Base-by-base conservation (phyloP, 2,797 vertebrate species). In the Gymnoscopelus microlampas region DNA sequence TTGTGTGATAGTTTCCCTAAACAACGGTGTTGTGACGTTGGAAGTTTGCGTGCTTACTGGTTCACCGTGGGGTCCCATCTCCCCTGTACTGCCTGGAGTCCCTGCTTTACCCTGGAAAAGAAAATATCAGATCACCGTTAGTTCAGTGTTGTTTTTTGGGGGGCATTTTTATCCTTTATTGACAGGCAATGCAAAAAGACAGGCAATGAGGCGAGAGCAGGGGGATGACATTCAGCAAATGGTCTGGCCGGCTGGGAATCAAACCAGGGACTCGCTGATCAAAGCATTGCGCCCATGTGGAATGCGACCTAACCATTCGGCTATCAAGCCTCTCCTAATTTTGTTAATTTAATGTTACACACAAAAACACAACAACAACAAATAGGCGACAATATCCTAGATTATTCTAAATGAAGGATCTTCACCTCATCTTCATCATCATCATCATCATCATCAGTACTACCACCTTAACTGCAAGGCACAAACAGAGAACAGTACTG, bases 51-150 rank as follows among this genome's bases (percentile, higher is more conserved):
- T 85, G 97, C 97, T 96, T 92, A 99, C 98, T 85, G 94, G 91
- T 85, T 97, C 95, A 80, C 97, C 98, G 5, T 90, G 77, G 71
- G 92, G 91, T 70, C 98, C 98, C 23, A 64, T 90, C 72, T 97
- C 96, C 82, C 98, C 98, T 1, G 72, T 49, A 86, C 86, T 92
- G 82, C 98, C 97, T 0, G 95, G 87, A 69, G 82, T 71, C 74
- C 97, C 97, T 69, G 91, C 64, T 76, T 93, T 91, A 70, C 98
- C 98, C 98, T 99, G 77, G 19, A 93, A 74, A 70, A 90, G 14
- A 93, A 29, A 85, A 84, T n/a, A 35, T 44, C 39, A 44, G 39
- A 44, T 44, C 39, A 44, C 39, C 2, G 39, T 8, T 44, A 44
- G 5, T 8, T 44, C 10, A 44, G 9, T 7, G 39, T 35, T 35